Conservation (phyloP, 30 jellyfish, hydroid and myxozoan species). For the Aurelia coerulea region DNA sequence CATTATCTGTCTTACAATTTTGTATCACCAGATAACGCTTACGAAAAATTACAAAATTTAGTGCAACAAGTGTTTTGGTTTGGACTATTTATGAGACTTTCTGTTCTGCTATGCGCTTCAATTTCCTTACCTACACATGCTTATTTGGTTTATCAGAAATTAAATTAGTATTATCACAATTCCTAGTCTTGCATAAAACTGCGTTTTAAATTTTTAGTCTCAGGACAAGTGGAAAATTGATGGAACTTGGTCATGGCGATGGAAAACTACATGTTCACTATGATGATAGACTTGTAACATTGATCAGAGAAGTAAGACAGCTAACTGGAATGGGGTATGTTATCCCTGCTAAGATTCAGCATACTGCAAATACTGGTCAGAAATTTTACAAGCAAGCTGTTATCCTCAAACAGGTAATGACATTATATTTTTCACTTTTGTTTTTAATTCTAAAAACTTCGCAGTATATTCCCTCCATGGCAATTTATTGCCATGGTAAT, state of each 20-base stretch:
- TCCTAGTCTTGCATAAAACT: neutral
- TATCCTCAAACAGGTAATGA: conserved; percentile 79
- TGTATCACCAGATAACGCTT: no score
- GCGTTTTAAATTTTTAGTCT: conserved; percentile 33
- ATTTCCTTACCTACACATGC: no score
- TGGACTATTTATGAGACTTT: no score
- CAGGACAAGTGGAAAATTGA: conserved; percentile 82
- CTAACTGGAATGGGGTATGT: conserved; percentile 85
- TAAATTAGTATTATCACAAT: no score
- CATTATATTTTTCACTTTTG: neutral
- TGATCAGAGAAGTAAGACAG: conserved; percentile 95
- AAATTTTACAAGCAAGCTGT: conserved; percentile 94
- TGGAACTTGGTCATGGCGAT: conserved; percentile 94
- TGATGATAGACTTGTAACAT: conserved; percentile 86
- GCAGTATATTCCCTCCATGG: no score
- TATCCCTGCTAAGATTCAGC: conserved; percentile 85
- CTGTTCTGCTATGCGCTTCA: no score
- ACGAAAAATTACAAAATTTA: no score
- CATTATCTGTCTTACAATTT: no score
- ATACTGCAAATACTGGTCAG: conserved; percentile 74
- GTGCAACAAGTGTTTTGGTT: no score
- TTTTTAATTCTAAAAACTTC: no score
- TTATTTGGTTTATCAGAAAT: no score
- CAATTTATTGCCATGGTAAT: no score
- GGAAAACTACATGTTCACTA: conserved; percentile 91